Evolutionary conservation across 2,888 invertebrate genomes (phyloP).

Genomic region (Nudaria mundana): DNA sequence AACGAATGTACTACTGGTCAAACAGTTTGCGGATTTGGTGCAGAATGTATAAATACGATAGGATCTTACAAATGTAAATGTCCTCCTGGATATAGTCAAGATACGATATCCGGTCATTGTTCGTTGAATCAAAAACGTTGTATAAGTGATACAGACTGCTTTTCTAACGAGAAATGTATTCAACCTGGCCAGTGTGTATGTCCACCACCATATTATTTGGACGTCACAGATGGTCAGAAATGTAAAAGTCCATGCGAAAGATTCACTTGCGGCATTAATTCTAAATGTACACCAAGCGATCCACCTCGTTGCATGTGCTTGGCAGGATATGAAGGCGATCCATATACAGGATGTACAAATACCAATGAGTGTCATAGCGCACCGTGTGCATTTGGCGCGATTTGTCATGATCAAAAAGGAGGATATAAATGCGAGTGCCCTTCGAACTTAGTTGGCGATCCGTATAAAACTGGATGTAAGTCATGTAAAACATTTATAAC

Average conservation of each 20-base stretch:
- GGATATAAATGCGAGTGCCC: slow-evolving; percentile 93
- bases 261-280: slow-evolving; percentile 93
- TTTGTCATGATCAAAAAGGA: slow-evolving; percentile 92
- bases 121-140: slow-evolving; percentile 91
- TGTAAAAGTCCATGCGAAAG: slow-evolving; percentile 97
- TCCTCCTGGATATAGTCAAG: slow-evolving; percentile 90
- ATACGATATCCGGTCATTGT: slow-evolving; percentile 91
- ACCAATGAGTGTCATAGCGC: slow-evolving; percentile 92
- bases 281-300: slow-evolving; percentile 93
- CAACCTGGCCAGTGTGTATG: slow-evolving; percentile 96
- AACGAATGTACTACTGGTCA: slow-evolving; percentile 91
- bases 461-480: slow-evolving; percentile 91
- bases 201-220: slow-evolving; percentile 94
- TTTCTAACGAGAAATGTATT: slow-evolving; percentile 93
- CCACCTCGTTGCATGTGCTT: slow-evolving; percentile 95
- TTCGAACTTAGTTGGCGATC: slow-evolving; percentile 90
- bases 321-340: slow-evolving; percentile 92
- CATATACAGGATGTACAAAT: slow-evolving; percentile 90
- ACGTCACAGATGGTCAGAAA: slow-evolving; percentile 89
- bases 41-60: slow-evolving; percentile 90
- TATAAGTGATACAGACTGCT: slow-evolving; percentile 90
- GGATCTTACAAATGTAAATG: slow-evolving; percentile 91
- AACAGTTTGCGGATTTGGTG: slow-evolving; percentile 91
- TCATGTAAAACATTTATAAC: too few relatives aligned
- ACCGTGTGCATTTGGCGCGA: slow-evolving; percentile 93